Evolutionary conservation across 2,113 vertebrate species (phyloP), one percentile per base, ranked within the genome.

Genomic region (Laticauda laticaudata): DNA sequence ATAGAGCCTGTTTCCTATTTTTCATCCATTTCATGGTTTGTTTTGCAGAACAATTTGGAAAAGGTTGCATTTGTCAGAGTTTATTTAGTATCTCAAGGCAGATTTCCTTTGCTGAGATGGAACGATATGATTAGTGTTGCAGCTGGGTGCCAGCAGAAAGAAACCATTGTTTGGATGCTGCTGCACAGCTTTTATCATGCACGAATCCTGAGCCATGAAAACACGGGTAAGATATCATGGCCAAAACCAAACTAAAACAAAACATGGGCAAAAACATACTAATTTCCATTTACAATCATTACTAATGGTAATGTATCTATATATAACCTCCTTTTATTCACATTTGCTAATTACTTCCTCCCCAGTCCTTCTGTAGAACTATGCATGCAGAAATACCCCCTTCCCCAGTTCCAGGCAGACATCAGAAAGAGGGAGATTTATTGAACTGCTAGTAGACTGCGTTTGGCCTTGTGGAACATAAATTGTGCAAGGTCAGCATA

Each of bases 101-200:
- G 98, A 92, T 96, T 99, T 87, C 98, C 99, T 57, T 95, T 99
- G 90, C 96, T 97, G 54, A 96, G 97, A 29, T 97, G 99, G 34
- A 98, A 94, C 85, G 98, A 98, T 0, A 5, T 99, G 88, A 98
- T 99, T 92, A 92, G 96, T 0, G 93, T 87, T 1, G 97, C 98
- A 20, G 81, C 98, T 5, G 96, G 87, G 0, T 98, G 97, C 94
- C 96, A 94, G 8, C 97, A 96, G 8, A 97, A 96, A 88, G 95
- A 96, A 95, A 94, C 91, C 2, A 94, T 99, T 21, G 97, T 97
- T 81, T 99, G 99, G 98, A 97, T 99, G 94, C 94, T 99, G 15
- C 97, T 99, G 91, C 98, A 99, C 89, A 92, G 97, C 26, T 98
- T 99, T 4, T 99, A 99, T 96, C 99, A 99, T 88, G 97, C 98